Evolutionary conservation across 1,140 invertebrate genomes (phyloP).

Genomic region (Drosophila ananassae): DNA sequence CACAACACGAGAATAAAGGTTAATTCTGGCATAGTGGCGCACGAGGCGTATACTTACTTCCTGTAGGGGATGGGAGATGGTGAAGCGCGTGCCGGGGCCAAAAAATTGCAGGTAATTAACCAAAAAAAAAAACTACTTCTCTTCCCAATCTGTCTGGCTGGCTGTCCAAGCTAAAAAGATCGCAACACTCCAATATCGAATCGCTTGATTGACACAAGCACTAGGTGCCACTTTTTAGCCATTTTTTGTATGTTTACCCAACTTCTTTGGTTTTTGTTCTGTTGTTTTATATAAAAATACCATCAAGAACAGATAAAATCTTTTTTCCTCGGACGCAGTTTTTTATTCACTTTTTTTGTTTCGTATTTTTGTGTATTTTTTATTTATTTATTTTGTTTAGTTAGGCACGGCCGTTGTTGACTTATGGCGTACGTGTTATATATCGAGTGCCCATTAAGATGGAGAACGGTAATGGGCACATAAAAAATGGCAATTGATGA

Average conservation of each 20-base stretch:
- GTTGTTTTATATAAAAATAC: constrained; percentile 45
- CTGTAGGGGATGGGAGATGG: constrained; percentile 33
- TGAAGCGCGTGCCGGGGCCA: constrained; percentile 60
- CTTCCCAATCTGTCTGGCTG: constrained; percentile 11
- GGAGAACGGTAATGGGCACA: constrained; percentile 43
- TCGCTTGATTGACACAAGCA: constrained; percentile 69
- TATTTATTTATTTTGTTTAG: constrained; percentile 31
- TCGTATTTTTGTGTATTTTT: not conserved
- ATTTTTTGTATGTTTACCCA: constrained; percentile 61
- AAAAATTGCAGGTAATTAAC: constrained; percentile 69
- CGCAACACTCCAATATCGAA: constrained; percentile 33
- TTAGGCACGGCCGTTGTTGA: constrained; percentile 44
- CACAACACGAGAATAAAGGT: constrained; percentile 14
- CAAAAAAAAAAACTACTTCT: constrained; percentile 3
- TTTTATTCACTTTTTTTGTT: constrained; percentile 17
- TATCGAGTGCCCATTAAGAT: constrained; percentile 44
- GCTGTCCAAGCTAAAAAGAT: constrained; percentile 5
- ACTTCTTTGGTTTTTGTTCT: constrained; percentile 49
- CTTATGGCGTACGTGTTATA: constrained; percentile 59
- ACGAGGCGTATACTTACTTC: constrained; percentile 59
- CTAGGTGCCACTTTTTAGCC: constrained; percentile 55
- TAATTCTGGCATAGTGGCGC: constrained; percentile 35
- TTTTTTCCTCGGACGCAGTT: constrained; percentile 26
- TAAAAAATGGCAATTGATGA: constrained; percentile 50
- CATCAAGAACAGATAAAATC: constrained; percentile 48